Evolutionary conservation across 2,797 vertebrate species (phyloP).

Genomic region (Xyrichtys novacula): DNA sequence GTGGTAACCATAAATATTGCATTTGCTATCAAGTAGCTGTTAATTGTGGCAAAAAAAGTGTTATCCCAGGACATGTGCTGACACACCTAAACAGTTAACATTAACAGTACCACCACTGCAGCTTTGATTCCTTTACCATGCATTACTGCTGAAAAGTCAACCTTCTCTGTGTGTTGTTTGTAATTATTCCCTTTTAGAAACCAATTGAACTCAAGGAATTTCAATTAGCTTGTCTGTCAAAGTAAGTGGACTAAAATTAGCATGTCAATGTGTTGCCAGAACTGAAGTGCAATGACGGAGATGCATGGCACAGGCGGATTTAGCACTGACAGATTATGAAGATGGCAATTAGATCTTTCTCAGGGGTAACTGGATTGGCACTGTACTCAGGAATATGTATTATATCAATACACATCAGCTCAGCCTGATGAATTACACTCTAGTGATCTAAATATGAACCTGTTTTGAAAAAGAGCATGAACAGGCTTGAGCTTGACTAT

Average conservation of each 20-base stretch:
- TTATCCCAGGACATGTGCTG: no score
- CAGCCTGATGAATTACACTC: background rate
- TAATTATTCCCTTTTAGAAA: background rate
- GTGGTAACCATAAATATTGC: no score
- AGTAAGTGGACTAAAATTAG: background rate
- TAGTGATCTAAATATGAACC: background rate
- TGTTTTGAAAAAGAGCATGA: background rate
- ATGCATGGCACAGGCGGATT: background rate
- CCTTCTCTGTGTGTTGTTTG: background rate
- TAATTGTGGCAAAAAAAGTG: no score
- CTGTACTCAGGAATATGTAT: conserved; percentile 6
- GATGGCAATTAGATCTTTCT: conserved; percentile 42
- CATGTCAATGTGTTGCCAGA: background rate
- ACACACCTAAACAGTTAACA: no score
- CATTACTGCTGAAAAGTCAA: background rate
- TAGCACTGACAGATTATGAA: conserved; percentile 1
- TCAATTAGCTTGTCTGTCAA: background rate
- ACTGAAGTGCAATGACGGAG: background rate
- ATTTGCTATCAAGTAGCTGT: no score
- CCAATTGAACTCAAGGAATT: background rate
- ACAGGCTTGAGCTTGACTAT: background rate
- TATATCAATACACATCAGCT: conserved; percentile 29
- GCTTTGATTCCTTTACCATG: background rate
- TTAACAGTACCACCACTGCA: background rate
- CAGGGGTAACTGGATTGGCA: conserved; percentile 47